A percentile compares a stretch with the other conserved stretches of the same genome.
Conservation (phyloP, 2,113 vertebrate genomes). For the Strigops habroptila region DNA sequence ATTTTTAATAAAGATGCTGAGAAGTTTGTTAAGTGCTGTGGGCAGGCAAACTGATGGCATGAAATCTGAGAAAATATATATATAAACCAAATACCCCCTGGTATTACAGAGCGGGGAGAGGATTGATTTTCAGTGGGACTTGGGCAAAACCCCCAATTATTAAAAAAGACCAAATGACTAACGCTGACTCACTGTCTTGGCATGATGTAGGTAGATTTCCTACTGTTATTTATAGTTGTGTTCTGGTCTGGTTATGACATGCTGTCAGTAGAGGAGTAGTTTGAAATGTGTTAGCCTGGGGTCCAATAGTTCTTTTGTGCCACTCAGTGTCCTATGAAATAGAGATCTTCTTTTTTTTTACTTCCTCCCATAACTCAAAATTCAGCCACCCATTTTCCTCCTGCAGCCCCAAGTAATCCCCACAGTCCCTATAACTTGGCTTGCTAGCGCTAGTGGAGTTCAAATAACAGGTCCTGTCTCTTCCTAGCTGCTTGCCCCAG, state of each 20-base stretch:
- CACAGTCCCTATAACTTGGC: background rate
- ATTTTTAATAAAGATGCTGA: constrained; percentile 15
- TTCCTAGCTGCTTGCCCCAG: background rate
- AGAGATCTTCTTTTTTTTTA: background rate
- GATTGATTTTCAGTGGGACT: background rate
- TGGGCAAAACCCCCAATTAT: background rate
- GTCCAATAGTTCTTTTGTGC: background rate
- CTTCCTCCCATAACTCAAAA: background rate
- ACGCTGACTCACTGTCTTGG: constrained; percentile 7
- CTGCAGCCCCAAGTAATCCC: background rate
- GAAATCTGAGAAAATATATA: background rate
- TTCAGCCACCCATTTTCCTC: background rate
- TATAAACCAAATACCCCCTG: background rate
- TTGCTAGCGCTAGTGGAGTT: background rate
- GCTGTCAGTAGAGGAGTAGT: background rate
- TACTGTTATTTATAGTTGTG: constrained; percentile 20
- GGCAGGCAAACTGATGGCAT: background rate
- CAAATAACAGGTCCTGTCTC: background rate
- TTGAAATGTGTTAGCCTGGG: constrained; percentile 30
- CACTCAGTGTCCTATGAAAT: background rate
- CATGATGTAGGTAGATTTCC: background rate
- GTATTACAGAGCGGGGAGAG: background rate
- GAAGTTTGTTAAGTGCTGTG: background rate
- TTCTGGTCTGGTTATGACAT: constrained; percentile 32
- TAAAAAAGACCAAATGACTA: background rate